phyloP scores from a whole-genome alignment of 2,797 vertebrate species.

The Thaleichthys pacificus region DNA sequence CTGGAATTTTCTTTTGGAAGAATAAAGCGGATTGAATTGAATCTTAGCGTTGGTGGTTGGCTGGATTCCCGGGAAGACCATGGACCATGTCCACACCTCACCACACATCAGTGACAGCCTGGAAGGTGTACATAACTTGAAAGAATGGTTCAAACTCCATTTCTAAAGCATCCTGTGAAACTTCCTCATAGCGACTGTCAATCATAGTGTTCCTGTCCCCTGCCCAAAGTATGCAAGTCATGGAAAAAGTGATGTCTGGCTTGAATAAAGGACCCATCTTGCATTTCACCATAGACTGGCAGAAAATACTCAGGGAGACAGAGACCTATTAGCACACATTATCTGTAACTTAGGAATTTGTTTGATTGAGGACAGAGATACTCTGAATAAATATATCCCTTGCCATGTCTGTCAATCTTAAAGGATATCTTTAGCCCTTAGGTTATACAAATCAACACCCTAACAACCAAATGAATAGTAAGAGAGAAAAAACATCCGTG shows the following conservation, averaged over 20 bases:
- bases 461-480: constrained; percentile 17
- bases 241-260: constrained; percentile 1
- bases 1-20: too few relatives aligned
- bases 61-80: too few relatives aligned
- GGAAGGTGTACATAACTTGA: constrained; percentile 18
- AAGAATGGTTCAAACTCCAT: constrained; percentile 31
- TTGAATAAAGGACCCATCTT: background rate
- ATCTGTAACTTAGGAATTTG: too few relatives aligned
- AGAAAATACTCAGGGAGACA: background rate
- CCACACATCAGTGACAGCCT: constrained; percentile 15
- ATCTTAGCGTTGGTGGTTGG: too few relatives aligned
- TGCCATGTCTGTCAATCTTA: background rate
- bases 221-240: background rate
- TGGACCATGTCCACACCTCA: background rate
- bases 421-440: constrained; percentile 19
- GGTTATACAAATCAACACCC: constrained; percentile 14
- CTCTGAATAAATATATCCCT: background rate
- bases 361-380: background rate
- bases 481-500: constrained; percentile 6
- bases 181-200: constrained; percentile 51
- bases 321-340: too few relatives aligned
- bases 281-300: background rate
- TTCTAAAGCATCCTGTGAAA: constrained; percentile 30
- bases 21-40: background rate
- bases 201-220: constrained; percentile 25